Evolutionary conservation across 2,113 vertebrate species (phyloP).

Genomic region (Sardina pilchardus): DNA sequence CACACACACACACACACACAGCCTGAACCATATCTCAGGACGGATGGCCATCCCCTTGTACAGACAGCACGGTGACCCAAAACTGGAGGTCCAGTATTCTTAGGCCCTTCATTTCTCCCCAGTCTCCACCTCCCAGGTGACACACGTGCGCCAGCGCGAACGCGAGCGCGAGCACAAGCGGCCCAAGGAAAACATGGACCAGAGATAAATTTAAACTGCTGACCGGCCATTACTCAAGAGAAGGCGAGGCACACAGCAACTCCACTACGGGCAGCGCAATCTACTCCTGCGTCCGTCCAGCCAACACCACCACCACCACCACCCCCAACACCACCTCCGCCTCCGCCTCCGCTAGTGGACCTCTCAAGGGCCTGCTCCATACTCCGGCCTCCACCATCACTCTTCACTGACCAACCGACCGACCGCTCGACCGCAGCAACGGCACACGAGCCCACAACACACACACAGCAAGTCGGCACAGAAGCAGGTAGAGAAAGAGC

Average conservation of each 20-base stretch:
- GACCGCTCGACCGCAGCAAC: not conserved
- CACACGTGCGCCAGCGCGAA: not conserved
- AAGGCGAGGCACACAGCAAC: not conserved
- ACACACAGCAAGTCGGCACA: not conserved
- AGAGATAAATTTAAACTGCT: not conserved
- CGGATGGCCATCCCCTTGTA: not conserved
- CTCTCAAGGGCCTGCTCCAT: not conserved
- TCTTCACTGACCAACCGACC: not conserved
- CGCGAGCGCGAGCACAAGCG: too few species aligned
- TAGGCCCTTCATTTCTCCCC: not conserved
- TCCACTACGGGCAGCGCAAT: not conserved
- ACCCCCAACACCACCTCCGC: slow-evolving; percentile 15
- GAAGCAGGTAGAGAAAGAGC: not conserved
- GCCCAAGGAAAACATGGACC: slow-evolving; percentile 3
- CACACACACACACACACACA: slow-evolving; percentile 16
- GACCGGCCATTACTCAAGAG: slow-evolving; percentile 4
- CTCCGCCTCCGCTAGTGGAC: not conserved
- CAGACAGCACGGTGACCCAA: not conserved
- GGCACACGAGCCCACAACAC: not conserved
- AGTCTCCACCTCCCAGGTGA: not conserved
- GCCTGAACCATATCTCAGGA: not conserved
- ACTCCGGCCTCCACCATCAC: not conserved
- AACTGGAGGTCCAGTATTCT: slow-evolving; percentile 16
- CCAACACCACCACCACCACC: not conserved
- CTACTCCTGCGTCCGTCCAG: not conserved